phyloP scores from a whole-genome alignment of 2,888 invertebrate genomes.

The Willowsia nigromaculata region DNA sequence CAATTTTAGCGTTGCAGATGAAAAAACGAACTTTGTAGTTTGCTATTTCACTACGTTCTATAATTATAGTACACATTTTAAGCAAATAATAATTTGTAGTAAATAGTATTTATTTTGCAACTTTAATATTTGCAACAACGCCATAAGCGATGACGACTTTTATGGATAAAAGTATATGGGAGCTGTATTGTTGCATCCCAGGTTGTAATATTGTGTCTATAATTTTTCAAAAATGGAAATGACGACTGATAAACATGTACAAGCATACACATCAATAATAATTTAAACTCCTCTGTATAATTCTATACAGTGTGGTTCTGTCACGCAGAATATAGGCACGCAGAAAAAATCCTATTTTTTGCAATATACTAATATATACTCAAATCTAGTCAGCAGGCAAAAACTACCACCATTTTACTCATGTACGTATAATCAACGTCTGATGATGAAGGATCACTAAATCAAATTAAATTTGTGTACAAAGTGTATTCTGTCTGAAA shows the following conservation, averaged over 20 bases:
- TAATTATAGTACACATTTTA: conserved; percentile 15
- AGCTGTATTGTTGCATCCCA: background rate
- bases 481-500: too few relatives aligned
- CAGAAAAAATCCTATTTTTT: conserved; percentile 18
- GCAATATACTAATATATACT: background rate
- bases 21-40: background rate
- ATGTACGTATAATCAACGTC: background rate
- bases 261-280: conserved; percentile 44
- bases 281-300: conserved; percentile 52
- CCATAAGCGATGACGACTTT: conserved; percentile 15
- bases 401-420: background rate
- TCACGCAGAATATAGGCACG: conserved; percentile 46
- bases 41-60: background rate
- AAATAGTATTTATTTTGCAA: conserved; percentile 9
- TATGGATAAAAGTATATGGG: background rate
- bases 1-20: background rate
- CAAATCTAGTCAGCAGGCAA: background rate
- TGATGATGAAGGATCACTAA: conserved; percentile 17
- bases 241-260: background rate
- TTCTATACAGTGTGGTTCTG: conserved; percentile 49
- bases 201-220: too few relatives aligned
- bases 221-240: conserved; percentile 30
- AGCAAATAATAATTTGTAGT: conserved; percentile 50
- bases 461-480: background rate
- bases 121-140: background rate